Evolutionary conservation across 92 coral and sea anemone species (phyloP), one percentile per base, ranked within the genome.

Genomic region (Muricea muricata): DNA sequence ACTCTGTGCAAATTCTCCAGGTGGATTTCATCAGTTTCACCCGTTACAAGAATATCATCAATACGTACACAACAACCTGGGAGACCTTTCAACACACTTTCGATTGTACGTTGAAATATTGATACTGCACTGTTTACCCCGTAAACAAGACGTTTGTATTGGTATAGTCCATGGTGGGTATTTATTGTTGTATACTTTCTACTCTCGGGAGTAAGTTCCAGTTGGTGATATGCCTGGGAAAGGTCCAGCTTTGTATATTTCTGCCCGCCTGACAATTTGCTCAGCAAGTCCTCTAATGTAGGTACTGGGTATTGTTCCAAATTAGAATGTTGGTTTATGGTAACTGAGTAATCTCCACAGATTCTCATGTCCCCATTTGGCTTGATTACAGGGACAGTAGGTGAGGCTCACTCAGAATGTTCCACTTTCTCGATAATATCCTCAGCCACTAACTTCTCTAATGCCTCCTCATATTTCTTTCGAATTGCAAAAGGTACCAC

Each of bases 191-290:
- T 85, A 33, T 69, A 89, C 54, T 71, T 84, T 69, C 87, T 29
- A 6, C 72, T 75, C 48, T 90, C 93, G n/a, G 84, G 84, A 31
- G 79, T 0, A 18, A 83, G 91, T 28, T 87, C 73, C 31, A 90
- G 31, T 46, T 87, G 91, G n/a, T 76, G 93, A 32, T 90, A 84
- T 42, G 93, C 93, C 32, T 91, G 91, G 32, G 85, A 81, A 34
- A 91, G n/a, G 88, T 88, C 91, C 48, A 88, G 86, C 56, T 80
- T 84, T 34, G 90, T 91, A 30, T 81, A 50, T 67, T 15, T 85
- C n/a, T n/a, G n/a, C n/a, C n/a, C n/a, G n/a, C n/a, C n/a, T n/a
- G n/a, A n/a, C 5, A 86, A 42, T 72, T 83, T 63, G 47, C 72
- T 74, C 33, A 70, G 33, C 45, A 91, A 40, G 35, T 88, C 90